A percentile compares a stretch with the other conserved stretches of the same genome.
These are phyloP conservation scores for Anarrhichthys ocellatus DNA, from an alignment of 2,113 vertebrate genomes.

Conservation along the genomic window DNA sequence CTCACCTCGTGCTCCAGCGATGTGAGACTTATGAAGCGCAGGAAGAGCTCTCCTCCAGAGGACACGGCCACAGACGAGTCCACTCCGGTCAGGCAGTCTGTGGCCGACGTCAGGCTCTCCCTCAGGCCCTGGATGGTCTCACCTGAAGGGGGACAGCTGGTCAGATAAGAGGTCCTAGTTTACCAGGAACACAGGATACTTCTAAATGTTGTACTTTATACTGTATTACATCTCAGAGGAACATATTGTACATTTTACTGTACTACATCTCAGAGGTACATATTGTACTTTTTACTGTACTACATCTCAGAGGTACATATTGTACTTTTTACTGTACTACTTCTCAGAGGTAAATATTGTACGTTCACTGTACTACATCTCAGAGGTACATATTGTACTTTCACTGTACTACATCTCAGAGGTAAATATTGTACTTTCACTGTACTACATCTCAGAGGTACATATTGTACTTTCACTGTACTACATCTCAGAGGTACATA, in stretches of 20 bases:
- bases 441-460: not conserved
- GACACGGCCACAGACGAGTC: conserved; percentile 97
- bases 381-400: not conserved
- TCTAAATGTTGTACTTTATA: not conserved
- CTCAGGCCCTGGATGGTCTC: conserved; percentile 94
- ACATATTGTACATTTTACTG: not conserved
- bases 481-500: not conserved
- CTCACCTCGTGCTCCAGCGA: conserved; percentile 90
- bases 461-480: not conserved
- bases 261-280: too few species aligned
- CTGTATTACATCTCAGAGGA: not conserved
- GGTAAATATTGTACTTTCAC: not conserved
- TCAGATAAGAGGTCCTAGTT: not conserved
- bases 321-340: not conserved
- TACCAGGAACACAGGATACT: not conserved
- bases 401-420: not conserved
- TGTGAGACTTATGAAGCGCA: conserved; percentile 97
- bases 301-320: too few species aligned
- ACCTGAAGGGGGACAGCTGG: conserved; percentile 75
- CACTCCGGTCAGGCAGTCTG: conserved; percentile 86
- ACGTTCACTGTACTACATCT: not conserved
- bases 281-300: too few species aligned
- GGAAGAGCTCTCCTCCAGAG: conserved; percentile 95
- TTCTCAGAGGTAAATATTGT: not conserved
- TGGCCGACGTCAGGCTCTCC: conserved; percentile 91